phyloP scores from a whole-genome alignment of 2,797 vertebrate species.

The Syngnathus acus region DNA sequence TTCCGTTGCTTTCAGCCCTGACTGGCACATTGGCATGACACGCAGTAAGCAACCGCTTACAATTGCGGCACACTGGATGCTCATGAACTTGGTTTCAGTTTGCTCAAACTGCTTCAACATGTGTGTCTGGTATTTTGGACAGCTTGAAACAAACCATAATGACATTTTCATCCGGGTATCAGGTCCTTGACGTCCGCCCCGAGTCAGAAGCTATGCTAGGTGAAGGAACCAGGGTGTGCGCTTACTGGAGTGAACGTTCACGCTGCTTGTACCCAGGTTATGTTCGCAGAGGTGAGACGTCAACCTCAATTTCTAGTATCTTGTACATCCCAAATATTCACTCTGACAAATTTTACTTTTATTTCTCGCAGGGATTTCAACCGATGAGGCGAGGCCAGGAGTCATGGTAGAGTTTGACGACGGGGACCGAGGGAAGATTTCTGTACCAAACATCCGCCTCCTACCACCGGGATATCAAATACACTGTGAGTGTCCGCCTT shows the following conservation, averaged over 20 bases:
- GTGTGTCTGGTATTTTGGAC: slow-evolving; percentile 34
- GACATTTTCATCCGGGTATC: slow-evolving; percentile 49
- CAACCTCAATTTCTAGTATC: neutral
- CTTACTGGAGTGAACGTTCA: slow-evolving; percentile 94
- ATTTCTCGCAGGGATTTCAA: slow-evolving; percentile 52
- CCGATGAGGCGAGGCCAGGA: slow-evolving; percentile 77
- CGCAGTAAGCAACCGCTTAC: slow-evolving; percentile 64
- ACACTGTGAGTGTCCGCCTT: slow-evolving; percentile 74
- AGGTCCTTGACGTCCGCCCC: slow-evolving; percentile 87
- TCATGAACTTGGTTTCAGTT: slow-evolving; percentile 52
- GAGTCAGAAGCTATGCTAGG: slow-evolving; percentile 76
- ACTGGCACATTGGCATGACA: slow-evolving; percentile 75
- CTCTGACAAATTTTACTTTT: neutral
- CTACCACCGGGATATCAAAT: slow-evolving; percentile 93
- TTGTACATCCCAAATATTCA: neutral
- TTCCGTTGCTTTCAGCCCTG: slow-evolving; percentile 73
- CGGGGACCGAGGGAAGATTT: slow-evolving; percentile 89
- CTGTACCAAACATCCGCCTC: slow-evolving; percentile 85
- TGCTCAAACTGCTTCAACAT: slow-evolving; percentile 37
- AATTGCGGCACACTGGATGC: slow-evolving; percentile 64
- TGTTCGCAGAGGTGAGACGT: slow-evolving; percentile 78
- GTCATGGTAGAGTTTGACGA: slow-evolving; percentile 95
- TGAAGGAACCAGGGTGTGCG: slow-evolving; percentile 86
- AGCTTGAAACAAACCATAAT: slow-evolving; percentile 61
- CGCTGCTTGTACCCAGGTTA: slow-evolving; percentile 92